Percentiles rank a stretch among this genome's conserved stretches.
Conservation (phyloP, 2,797 vertebrate species). For the Gymnothorax javanicus region DNA sequence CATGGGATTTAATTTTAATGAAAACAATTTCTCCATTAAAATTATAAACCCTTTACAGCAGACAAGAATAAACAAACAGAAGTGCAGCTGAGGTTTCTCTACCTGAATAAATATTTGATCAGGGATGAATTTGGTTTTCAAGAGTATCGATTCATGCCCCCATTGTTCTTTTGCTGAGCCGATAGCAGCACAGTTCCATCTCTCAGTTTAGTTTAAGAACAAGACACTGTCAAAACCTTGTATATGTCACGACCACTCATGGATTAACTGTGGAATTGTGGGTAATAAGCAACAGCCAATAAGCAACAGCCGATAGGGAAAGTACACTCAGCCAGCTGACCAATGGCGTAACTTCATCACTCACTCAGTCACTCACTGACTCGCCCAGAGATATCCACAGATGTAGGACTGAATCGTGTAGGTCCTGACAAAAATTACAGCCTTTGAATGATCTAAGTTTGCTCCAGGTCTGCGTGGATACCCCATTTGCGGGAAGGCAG, state of each 20-base stretch:
- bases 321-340: too few species aligned
- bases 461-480: background rate
- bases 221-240: too few species aligned
- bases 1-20: conserved; percentile 3
- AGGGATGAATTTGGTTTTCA: conserved; percentile 64
- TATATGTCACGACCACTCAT: too few species aligned
- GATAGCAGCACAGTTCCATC: conserved; percentile 54
- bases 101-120: conserved; percentile 80
- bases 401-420: too few species aligned
- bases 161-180: conserved; percentile 72
- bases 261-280: too few species aligned
- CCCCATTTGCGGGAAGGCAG: background rate
- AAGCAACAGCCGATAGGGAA: too few species aligned
- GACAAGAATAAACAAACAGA: conserved; percentile 24
- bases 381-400: too few species aligned
- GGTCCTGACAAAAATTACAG: too few species aligned
- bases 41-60: background rate
- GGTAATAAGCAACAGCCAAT: too few species aligned
- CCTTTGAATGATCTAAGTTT: too few species aligned
- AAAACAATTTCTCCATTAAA: conserved; percentile 23
- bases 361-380: too few species aligned
- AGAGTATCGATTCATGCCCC: conserved; percentile 82
- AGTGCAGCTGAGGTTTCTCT: conserved; percentile 30
- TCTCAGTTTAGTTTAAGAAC: background rate
- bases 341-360: too few species aligned